Evolutionary conservation across 2,113 vertebrate species (phyloP), one percentile per base, ranked within the genome.

Genomic region (Lucifuga dentata): DNA sequence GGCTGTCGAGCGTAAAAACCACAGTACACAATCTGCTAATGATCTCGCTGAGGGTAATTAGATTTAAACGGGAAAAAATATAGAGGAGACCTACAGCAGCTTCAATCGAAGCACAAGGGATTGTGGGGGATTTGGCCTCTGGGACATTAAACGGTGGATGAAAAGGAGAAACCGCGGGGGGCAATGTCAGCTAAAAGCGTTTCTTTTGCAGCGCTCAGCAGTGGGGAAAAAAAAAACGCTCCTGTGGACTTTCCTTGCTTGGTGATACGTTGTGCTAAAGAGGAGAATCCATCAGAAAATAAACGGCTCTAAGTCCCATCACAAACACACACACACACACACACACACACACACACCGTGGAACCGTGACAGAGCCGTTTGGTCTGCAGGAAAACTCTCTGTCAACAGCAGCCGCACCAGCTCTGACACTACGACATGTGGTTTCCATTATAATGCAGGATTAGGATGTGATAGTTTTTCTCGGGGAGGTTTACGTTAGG

Each of bases 291-390:
- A 15, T 62, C 29, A 21, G 20, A 21, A 68, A 69, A 71, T 65
- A 66, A 61, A 66, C 65, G 11, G 17, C 40, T 13, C 17, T n/a
- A 15, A 48, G 46, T 55, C 53, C 46, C 46, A 62, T 53, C 50
- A 68, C 29, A 65, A 62, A 75, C 64, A 44, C 41, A 62, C 50
- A 63, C n/a, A n/a, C n/a, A n/a, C n/a, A n/a, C n/a, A n/a, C n/a
- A n/a, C n/a, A n/a, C n/a, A n/a, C n/a, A n/a, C n/a, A n/a, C n/a
- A n/a, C n/a, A n/a, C n/a, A n/a, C 35, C 52, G 20, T 46, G 29
- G 44, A 26, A 45, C 23, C 52, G 51, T 36, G 26, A 52, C 36
- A 55, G 51, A 41, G 24, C 11, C 41, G 20, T 33, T 17, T 13
- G 36, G 8, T 19, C 46, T 43, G 48, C 33, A 44, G 19, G 32